Evolutionary conservation across 2,113 vertebrate species (phyloP), one percentile per base, ranked within the genome.

Genomic region (Erythrocebus patas): DNA sequence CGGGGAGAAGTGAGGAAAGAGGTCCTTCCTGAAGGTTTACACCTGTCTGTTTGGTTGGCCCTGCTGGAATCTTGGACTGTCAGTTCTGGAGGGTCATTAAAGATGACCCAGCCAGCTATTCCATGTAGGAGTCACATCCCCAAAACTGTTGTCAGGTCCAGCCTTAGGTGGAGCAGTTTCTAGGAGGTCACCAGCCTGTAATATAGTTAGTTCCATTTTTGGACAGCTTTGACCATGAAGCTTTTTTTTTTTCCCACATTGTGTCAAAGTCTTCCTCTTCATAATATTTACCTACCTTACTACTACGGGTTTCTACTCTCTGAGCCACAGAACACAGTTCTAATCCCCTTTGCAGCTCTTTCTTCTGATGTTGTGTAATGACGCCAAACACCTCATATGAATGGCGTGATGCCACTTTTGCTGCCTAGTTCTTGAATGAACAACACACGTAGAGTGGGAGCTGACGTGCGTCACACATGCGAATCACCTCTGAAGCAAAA

Each of bases 31-130:
- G 32, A 50, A 50, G 11, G 16, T 59, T 45, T 23, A 64, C 45
- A 38, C 27, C 22, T 8, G 8, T 32, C 23, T 48, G 25, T 48
- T 66, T 57, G 48, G 12, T n/a, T 48, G 89, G 17, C 48, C 4
- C 2, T 14, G 50, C 27, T 61, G 43, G 68, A 76, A 38, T 43
- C 35, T 3, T 23, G 23, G 73, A 40, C 8, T 57, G 25, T 57
- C 22, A 5, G 2, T 70, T 38, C 35, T 32, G 50, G 55, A 55
- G 20, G 66, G 43, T 55, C 50, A 18, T 61, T 32, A 43, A 35
- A 3, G 2, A 2, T 6, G 2, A n/a, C 25, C 68, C 11, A 55
- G 43, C 6, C 25, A 2, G 50, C 6, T 20, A 2, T 4, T 14
- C 0, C 0, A 8, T 9, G 23, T 22, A 3, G 23, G 72, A 22